A percentile compares a stretch with the other conserved stretches of the same genome.
Conservation (phyloP, 1,140 invertebrate genomes). For the Drosophila funebris region DNA sequence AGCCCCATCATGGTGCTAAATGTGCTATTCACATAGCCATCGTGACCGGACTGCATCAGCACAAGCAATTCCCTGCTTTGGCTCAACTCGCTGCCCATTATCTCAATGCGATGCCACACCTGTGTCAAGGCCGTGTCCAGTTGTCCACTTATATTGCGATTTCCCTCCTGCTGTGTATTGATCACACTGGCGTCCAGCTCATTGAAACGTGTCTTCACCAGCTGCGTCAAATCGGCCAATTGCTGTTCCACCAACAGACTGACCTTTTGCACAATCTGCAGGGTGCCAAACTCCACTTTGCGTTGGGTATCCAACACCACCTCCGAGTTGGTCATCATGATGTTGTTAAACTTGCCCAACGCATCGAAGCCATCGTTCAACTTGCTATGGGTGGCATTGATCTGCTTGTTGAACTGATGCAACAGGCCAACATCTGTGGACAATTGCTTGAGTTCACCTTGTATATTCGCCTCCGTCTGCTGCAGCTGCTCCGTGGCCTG, state of each 20-base stretch:
- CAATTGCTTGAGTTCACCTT: conserved; percentile 82
- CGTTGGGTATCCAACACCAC: conserved; percentile 93
- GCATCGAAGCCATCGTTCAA: conserved; percentile 84
- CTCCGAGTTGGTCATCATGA: conserved; percentile 93
- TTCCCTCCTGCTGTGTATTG: conserved; percentile 89
- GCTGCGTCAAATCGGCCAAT: conserved; percentile 87
- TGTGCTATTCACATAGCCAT: conserved; percentile 92
- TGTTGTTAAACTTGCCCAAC: conserved; percentile 90
- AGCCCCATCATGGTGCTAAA: conserved; percentile 91
- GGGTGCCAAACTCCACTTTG: conserved; percentile 92
- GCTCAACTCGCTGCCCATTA: conserved; percentile 93
- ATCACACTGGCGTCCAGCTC: conserved; percentile 88
- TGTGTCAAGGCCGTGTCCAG: conserved; percentile 93
- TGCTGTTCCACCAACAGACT: conserved; percentile 88
- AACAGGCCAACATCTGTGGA: conserved; percentile 75
- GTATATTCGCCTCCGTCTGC: conserved; percentile 63
- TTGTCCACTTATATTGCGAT: conserved; percentile 90
- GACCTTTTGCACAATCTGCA: conserved; percentile 93
- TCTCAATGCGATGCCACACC: conserved; percentile 94
- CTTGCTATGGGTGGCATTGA: conserved; percentile 86
- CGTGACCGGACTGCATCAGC: conserved; percentile 91
- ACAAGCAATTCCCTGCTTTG: conserved; percentile 90
- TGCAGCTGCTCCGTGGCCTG: conserved; percentile 84
- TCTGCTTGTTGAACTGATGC: conserved; percentile 84
- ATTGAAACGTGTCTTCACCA: conserved; percentile 88